Percentiles rank a stretch among this genome's conserved stretches.
These are phyloP conservation scores for Siderastrea radians DNA, from an alignment of 92 coral and sea anemone species.

Conservation along the genomic window DNA sequence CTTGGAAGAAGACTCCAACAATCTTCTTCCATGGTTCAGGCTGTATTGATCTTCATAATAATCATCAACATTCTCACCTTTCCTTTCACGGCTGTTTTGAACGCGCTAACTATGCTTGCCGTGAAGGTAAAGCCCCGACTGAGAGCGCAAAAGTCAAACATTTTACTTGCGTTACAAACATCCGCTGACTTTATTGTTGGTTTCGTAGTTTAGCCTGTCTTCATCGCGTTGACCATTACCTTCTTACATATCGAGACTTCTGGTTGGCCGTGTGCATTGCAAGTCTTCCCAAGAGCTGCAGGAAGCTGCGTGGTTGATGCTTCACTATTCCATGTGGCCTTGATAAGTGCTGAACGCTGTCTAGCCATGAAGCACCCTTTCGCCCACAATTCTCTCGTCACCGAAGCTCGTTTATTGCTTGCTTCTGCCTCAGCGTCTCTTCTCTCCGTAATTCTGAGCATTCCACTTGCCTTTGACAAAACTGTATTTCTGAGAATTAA, in stretches of 20 bases:
- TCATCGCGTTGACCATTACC: background rate
- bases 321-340: background rate
- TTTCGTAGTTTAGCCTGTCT: background rate
- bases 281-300: background rate
- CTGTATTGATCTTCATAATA: background rate
- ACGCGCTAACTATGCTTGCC: conserved; percentile 4
- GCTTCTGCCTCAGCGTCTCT: conserved; percentile 10
- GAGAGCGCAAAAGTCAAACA: conserved; percentile 21
- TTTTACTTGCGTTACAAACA: background rate
- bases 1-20: background rate
- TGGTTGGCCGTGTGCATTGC: background rate
- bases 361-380: background rate
- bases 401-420: background rate
- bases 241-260: background rate
- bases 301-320: background rate
- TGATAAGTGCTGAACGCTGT: background rate
- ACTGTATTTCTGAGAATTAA: no score
- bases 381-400: background rate
- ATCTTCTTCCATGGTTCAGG: background rate
- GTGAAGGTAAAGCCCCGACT: background rate
- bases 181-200: conserved; percentile 5
- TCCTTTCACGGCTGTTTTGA: conserved; percentile 11
- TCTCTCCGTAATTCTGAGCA: background rate
- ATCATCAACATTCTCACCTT: background rate
- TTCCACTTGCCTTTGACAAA: no score